These are phyloP conservation scores for Eolophus roseicapilla DNA, from an alignment of 2,113 vertebrate genomes.

Conservation along the genomic window DNA sequence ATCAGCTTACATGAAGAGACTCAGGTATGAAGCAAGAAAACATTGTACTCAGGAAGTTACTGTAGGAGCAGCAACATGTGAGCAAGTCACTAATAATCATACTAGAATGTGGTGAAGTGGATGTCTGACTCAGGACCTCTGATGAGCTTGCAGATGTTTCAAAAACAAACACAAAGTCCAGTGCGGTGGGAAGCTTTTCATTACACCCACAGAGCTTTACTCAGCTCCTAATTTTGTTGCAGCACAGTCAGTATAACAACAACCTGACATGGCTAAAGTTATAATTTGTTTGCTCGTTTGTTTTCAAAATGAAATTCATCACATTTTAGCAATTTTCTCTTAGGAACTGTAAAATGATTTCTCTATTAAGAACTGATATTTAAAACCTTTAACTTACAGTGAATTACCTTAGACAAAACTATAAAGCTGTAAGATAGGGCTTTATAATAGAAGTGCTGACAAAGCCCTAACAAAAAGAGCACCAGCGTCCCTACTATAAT, in stretches of 20 bases:
- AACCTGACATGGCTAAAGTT: neutral
- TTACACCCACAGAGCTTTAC: neutral
- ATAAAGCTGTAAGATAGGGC: neutral
- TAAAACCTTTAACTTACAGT: neutral
- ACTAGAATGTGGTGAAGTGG: neutral
- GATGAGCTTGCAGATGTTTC: neutral
- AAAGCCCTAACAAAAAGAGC: neutral
- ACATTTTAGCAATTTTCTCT: neutral
- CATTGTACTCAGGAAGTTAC: neutral
- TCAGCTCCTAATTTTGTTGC: neutral
- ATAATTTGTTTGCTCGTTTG: neutral
- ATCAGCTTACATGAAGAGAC: neutral
- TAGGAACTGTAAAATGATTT: neutral
- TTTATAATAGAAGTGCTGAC: neutral
- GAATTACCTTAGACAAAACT: slow-evolving; percentile 4
- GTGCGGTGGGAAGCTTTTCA: neutral
- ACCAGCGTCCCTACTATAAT: neutral
- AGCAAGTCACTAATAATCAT: neutral
- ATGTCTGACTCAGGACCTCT: neutral
- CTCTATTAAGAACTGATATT: neutral
- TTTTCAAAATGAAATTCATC: neutral
- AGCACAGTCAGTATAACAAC: neutral
- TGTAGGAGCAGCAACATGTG: rapidly evolving
- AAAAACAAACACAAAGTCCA: neutral
- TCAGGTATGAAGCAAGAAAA: neutral